These are phyloP conservation scores for Oreochromis spilurus DNA, from an alignment of 2,113 vertebrate genomes.

Conservation along the genomic window DNA sequence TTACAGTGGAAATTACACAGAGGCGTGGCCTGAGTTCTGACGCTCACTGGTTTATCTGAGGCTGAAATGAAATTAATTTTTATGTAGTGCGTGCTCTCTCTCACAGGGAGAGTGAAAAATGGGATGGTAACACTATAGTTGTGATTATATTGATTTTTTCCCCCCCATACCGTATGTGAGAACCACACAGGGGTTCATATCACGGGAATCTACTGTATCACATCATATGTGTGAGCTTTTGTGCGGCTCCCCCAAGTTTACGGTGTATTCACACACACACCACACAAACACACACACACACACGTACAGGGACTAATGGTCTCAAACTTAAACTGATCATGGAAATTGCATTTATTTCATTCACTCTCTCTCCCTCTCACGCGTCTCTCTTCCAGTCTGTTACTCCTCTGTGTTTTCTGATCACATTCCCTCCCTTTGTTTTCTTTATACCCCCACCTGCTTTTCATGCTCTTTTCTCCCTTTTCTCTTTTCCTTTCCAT, in stretches of 20 bases:
- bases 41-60: neutral
- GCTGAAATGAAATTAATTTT: neutral
- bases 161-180: neutral
- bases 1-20: neutral
- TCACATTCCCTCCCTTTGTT: neutral
- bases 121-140: slow-evolving; percentile 1
- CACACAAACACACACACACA: neutral
- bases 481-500: neutral
- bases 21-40: neutral
- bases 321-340: slow-evolving; percentile 50
- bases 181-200: neutral
- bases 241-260: neutral
- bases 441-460: neutral
- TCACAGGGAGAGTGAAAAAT: neutral
- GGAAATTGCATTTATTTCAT: slow-evolving; percentile 50
- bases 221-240: slow-evolving; percentile 9
- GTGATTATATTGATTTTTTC: slow-evolving; percentile 21
- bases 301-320: slow-evolving; percentile 7
- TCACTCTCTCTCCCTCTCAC: slow-evolving; percentile 15
- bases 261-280: neutral
- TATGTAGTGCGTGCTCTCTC: neutral
- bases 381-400: slow-evolving; percentile 1
- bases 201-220: slow-evolving; percentile 18
- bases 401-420: neutral
- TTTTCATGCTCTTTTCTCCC: neutral